Base-by-base conservation (phyloP, 2,113 vertebrate species). In the Phalacrocorax brasilianus region DNA sequence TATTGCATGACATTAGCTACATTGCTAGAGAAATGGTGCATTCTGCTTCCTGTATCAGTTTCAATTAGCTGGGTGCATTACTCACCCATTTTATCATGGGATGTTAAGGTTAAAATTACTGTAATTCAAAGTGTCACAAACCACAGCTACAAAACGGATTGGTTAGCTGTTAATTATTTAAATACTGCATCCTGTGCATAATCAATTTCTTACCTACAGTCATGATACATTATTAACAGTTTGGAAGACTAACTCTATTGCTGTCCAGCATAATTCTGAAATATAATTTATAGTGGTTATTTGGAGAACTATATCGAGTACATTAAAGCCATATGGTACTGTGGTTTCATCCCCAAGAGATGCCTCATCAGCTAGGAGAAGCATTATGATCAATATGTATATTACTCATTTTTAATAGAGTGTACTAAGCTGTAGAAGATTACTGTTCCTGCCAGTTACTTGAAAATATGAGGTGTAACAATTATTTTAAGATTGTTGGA, bases 401-500 rank as follows among this genome's bases (percentile, higher is more conserved):
- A 96, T 97, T 95, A 95, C 35, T 94, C 87, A 93, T 96, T 97
- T 85, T 92, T 90, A 86, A 94, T 91, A 97, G 85, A 92, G 62
- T 71, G 73, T 62, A 86, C 86, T 97, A 96, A 95, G 95, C 92
- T 97, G 87, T 40, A 84, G 88, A 96, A 96, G 94, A 97, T 97
- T 97, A 96, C 84, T 87, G 84, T 82, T 92, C 86, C 80, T 89
- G 89, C 88, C 82, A 93, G 85, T 94, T 95, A 76, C 83, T 94
- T 95, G 81, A 96, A 93, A 97, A 95, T 93, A 96, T 91, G 80
- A 95, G 94, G 93, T 94, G 44, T n/a, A 97, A 96, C 96, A 79
- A 82, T 96, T 97, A 91, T 89, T 96, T 96, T 97, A 94, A 95
- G 88, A 71, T 94, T 96, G 45, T 88, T 94, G 47, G 27, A 94